Percentiles rank a stretch among this genome's conserved stretches.
Conservation (phyloP, 2,113 vertebrate species). For the Apodemus sylvaticus region DNA sequence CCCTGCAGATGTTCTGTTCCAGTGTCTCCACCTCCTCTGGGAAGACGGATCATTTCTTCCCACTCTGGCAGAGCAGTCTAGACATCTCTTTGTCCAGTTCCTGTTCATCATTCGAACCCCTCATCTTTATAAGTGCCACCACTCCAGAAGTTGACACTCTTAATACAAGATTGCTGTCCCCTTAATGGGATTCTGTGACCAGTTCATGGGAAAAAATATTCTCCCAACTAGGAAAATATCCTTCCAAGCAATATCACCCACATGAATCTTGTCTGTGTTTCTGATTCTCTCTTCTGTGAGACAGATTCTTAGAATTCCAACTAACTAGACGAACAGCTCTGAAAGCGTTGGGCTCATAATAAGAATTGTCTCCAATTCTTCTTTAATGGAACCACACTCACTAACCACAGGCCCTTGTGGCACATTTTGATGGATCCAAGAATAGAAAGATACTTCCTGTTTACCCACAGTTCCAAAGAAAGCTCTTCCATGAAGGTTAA, state of each 20-base stretch:
- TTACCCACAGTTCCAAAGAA: background rate
- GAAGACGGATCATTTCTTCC: background rate
- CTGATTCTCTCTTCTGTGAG: background rate
- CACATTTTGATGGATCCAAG: background rate
- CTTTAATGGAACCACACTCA: background rate
- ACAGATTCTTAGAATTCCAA: background rate
- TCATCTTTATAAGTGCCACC: background rate
- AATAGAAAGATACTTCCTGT: background rate
- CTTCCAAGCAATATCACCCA: background rate
- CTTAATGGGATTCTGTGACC: background rate
- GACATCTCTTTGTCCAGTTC: background rate
- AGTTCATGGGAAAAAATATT: conserved; percentile 4
- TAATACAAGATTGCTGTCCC: background rate
- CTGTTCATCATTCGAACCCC: background rate
- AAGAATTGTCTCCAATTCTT: background rate
- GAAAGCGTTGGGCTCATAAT: background rate
- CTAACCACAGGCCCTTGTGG: background rate
- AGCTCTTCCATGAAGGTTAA: background rate
- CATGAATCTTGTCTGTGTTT: background rate
- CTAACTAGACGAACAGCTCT: background rate
- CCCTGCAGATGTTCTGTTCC: background rate
- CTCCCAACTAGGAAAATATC: background rate
- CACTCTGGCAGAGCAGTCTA: background rate
- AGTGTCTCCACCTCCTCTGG: background rate
- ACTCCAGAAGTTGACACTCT: background rate